Evolutionary conservation across 2,888 invertebrate species (phyloP), one percentile per base, ranked within the genome.

Genomic region (Orchesella flavescens): DNA sequence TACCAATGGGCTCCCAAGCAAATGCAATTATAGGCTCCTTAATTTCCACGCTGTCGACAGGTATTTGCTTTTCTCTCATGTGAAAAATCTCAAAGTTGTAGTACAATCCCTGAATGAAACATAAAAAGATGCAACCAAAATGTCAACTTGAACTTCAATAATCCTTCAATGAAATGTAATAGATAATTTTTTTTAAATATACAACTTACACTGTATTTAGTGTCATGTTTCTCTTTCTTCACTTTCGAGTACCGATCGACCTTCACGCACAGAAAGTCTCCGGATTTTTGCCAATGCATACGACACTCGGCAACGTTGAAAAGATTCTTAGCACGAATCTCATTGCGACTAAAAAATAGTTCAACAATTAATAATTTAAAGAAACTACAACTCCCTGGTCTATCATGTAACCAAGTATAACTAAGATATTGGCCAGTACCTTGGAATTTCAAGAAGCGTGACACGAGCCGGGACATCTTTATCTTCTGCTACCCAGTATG

Each of bases 51-150:
- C 96, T 97, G 90, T 99, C 99, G 0, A 99, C 98, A 0, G 99
- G 99, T 88, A 99, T 96, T 90, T 97, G 95, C 89, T 98, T 98
- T 89, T 99, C 98, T 75, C 97, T 93, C 95, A 99, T 97, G 89
- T 99, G 97, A 92, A 99, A 99, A 88, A 99, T 96, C 92, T 99
- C 99, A 91, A 99, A 97, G 90, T 98, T 99, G 91, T 96, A 98
- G 89, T 97, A 97, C 94, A 98, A 96, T 87, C 98, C 98, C 92
- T 91, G 89, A 53, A 89, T 88, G 73, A 83, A 83, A 71, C 77
- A 55, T 89, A 89, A 85, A 68, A 15, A 61, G 34, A 17, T 46
- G 12, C 49, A 75, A 34, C 10, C 61, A 21, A 63, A 5, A 21
- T 49, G 21, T 19, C 21, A 46, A 49, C 17, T 10, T 46, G 7